phyloP scores from a whole-genome alignment of 2,888 invertebrate genomes.

The Tipula unca region DNA sequence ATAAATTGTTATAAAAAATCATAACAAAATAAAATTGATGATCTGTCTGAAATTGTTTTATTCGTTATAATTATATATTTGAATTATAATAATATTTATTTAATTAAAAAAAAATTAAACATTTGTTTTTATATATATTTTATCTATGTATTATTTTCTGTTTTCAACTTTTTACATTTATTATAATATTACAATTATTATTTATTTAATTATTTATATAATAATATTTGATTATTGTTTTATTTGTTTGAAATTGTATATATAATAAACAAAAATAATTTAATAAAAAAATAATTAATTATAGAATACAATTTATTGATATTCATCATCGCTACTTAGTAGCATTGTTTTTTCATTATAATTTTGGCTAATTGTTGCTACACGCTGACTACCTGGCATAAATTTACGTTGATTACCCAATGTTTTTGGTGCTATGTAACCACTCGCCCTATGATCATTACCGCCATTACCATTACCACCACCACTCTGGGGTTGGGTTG shows the following conservation, averaged over 20 bases:
- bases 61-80: not conserved
- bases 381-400: conserved; percentile 58
- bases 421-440: conserved; percentile 44
- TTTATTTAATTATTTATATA: not conserved
- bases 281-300: not conserved
- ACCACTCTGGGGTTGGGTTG: conserved; percentile 34
- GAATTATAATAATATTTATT: not conserved
- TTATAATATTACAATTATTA: not conserved
- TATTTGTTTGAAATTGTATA: not conserved
- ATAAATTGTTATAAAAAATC: not conserved
- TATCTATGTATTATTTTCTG: not conserved
- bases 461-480: conserved; percentile 25
- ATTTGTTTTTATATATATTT: not conserved
- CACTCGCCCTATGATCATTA: conserved; percentile 28
- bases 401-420: conserved; percentile 45
- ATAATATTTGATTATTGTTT: not conserved
- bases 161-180: conserved; percentile 8
- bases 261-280: not conserved
- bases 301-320: conserved; percentile 51
- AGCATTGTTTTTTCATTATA: conserved; percentile 95
- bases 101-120: not conserved
- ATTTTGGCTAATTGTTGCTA: conserved; percentile 72
- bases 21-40: not conserved
- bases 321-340: conserved; percentile 92
- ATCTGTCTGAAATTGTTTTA: not conserved